Conservation (phyloP, 2,888 invertebrate species). For the Amphiduros pacificus region DNA sequence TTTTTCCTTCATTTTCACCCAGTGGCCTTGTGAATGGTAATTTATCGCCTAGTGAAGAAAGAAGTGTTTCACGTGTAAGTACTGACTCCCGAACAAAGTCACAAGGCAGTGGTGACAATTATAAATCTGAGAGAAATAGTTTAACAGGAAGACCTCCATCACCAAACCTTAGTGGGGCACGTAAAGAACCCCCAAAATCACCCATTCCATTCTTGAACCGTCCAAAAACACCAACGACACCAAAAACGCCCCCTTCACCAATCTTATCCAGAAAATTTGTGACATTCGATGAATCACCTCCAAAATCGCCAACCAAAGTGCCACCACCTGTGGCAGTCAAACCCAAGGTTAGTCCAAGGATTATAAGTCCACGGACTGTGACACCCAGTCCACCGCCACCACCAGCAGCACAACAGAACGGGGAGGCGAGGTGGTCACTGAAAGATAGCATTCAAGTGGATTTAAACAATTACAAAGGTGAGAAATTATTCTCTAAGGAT, state of each 20-base stretch:
- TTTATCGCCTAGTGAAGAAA: too few relatives aligned
- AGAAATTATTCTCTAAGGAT: constrained; percentile 16
- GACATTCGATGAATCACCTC: neutral
- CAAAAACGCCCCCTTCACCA: too few relatives aligned
- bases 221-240: neutral
- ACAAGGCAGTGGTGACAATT: too few relatives aligned
- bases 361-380: neutral
- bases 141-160: too few relatives aligned
- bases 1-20: too few relatives aligned
- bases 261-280: neutral
- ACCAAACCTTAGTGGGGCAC: too few relatives aligned
- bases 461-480: constrained; percentile 7
- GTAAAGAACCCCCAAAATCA: constrained; percentile 1
- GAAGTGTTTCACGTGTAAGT: too few relatives aligned
- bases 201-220: neutral
- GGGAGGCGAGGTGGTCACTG: neutral
- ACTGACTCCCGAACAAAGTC: too few relatives aligned
- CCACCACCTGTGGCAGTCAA: neutral
- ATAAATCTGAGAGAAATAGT: too few relatives aligned
- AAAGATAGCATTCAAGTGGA: neutral
- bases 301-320: neutral
- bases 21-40: too few relatives aligned
- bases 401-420: neutral
- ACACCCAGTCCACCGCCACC: neutral
- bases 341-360: neutral